Evolutionary conservation across 1,140 invertebrate species (phyloP).

Genomic region (Triops cancriformis): DNA sequence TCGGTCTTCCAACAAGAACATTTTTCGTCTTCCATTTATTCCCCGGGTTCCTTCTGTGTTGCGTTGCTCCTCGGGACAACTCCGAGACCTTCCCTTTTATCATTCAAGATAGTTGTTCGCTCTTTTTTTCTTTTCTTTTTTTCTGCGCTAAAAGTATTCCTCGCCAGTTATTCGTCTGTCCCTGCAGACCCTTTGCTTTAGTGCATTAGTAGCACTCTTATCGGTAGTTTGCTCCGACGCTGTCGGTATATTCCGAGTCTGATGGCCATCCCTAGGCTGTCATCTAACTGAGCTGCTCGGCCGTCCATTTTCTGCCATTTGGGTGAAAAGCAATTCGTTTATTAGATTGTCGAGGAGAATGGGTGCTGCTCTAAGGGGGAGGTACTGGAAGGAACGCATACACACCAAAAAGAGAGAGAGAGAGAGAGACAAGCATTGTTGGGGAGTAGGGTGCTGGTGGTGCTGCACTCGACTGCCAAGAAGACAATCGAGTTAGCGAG

Average conservation of each 20-base stretch:
- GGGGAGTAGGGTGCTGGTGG: background rate
- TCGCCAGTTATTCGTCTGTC: background rate
- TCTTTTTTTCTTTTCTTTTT: background rate
- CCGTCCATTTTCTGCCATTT: constrained; percentile 32
- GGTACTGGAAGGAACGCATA: background rate
- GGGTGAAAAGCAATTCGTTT: constrained; percentile 33
- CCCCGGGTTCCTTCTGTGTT: background rate
- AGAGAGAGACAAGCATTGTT: constrained; percentile 22
- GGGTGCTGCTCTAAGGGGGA: constrained; percentile 3
- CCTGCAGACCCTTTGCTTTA: constrained; percentile 12
- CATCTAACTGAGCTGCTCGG: constrained; percentile 13
- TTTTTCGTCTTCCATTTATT: background rate
- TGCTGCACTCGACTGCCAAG: constrained; percentile 4
- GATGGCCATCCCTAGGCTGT: constrained; percentile 4
- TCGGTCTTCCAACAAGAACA: no score
- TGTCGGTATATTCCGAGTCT: background rate
- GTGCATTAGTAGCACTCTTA: constrained; percentile 13
- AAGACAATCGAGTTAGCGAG: constrained; percentile 8
- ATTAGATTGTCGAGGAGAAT: constrained; percentile 30
- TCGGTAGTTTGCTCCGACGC: constrained; percentile 4
- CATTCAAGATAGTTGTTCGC: background rate
- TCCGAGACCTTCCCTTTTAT: background rate
- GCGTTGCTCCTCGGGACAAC: background rate
- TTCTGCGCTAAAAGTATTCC: background rate
- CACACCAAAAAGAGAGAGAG: background rate